Percentiles rank a stretch among this genome's conserved stretches.
phyloP scores from a whole-genome alignment of 1,140 invertebrate genomes.

The Episyrphus balteatus region DNA sequence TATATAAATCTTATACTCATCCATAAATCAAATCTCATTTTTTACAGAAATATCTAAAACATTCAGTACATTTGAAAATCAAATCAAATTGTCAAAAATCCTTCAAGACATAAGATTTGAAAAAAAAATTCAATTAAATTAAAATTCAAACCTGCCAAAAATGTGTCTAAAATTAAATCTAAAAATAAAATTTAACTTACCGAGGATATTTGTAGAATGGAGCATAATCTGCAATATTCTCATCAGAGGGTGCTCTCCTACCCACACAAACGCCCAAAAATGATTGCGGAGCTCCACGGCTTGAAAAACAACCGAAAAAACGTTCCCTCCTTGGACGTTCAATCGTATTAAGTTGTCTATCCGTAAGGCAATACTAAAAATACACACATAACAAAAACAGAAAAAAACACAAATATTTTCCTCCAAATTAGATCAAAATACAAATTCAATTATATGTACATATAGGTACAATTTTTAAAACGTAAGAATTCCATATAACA shows the following conservation, averaged over 20 bases:
- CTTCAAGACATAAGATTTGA: too few species aligned
- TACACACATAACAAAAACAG: too few species aligned
- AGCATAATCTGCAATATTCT: conserved; percentile 65
- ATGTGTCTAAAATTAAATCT: neutral
- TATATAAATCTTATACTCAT: too few species aligned
- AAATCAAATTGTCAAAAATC: too few species aligned
- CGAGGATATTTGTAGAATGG: conserved; percentile 60
- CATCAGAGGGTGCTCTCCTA: conserved; percentile 69
- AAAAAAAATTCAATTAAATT: too few species aligned
- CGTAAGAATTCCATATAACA: too few species aligned
- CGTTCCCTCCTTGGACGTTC: conserved; percentile 58
- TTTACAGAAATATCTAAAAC: too few species aligned
- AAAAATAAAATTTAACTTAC: conserved; percentile 13
- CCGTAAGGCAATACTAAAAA: conserved; percentile 84
- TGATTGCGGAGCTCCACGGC: conserved; percentile 38
- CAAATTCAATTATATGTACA: neutral
- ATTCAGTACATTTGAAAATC: too few species aligned
- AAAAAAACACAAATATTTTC: conserved; percentile 6
- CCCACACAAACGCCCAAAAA: conserved; percentile 76
- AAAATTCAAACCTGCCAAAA: too few species aligned
- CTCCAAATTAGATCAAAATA: neutral
- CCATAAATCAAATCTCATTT: too few species aligned
- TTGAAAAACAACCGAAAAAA: conserved; percentile 76
- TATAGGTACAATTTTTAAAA: neutral
- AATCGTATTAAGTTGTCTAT: conserved; percentile 73